These are phyloP conservation scores for Tautogolabrus adspersus DNA, from an alignment of 2,113 vertebrate species.

Conservation along the genomic window DNA sequence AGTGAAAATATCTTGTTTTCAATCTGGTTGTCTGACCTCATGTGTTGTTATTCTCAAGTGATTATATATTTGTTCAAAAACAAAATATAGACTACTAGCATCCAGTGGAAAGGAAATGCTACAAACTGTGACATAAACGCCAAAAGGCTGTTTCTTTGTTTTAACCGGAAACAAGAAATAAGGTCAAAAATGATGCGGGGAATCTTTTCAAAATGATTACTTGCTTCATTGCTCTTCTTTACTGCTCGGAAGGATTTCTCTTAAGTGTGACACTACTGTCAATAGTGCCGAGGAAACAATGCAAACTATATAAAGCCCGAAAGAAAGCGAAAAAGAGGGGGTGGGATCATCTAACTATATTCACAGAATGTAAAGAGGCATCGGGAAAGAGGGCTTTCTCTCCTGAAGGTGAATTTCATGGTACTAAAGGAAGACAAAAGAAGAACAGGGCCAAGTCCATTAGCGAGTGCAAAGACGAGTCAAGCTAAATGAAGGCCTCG, in stretches of 20 bases:
- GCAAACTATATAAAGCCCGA: slow-evolving; percentile 80
- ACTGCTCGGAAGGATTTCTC: slow-evolving; percentile 69
- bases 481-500: slow-evolving; percentile 79
- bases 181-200: slow-evolving; percentile 80
- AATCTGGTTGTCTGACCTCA: not conserved
- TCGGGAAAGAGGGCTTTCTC: slow-evolving; percentile 73
- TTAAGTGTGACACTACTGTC: slow-evolving; percentile 76
- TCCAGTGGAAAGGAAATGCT: slow-evolving; percentile 27
- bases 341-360: slow-evolving; percentile 79
- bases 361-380: slow-evolving; percentile 81
- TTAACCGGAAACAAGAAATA: slow-evolving; percentile 77
- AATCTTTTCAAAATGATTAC: slow-evolving; percentile 76
- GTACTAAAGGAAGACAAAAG: slow-evolving; percentile 85
- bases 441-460: slow-evolving; percentile 84
- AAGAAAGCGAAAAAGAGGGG: slow-evolving; percentile 76
- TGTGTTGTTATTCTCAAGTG: slow-evolving; percentile 2
- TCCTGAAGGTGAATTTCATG: slow-evolving; percentile 87
- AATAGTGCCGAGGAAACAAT: slow-evolving; percentile 81
- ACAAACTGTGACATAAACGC: slow-evolving; percentile 35
- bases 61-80: slow-evolving; percentile 31
- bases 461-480: slow-evolving; percentile 80
- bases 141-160: slow-evolving; percentile 74
- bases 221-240: slow-evolving; percentile 70
- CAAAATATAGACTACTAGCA: slow-evolving; percentile 27
- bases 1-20: slow-evolving; percentile 17